Base-by-base conservation (phyloP, 2,113 vertebrate genomes). In the Hiodon alosoides region DNA sequence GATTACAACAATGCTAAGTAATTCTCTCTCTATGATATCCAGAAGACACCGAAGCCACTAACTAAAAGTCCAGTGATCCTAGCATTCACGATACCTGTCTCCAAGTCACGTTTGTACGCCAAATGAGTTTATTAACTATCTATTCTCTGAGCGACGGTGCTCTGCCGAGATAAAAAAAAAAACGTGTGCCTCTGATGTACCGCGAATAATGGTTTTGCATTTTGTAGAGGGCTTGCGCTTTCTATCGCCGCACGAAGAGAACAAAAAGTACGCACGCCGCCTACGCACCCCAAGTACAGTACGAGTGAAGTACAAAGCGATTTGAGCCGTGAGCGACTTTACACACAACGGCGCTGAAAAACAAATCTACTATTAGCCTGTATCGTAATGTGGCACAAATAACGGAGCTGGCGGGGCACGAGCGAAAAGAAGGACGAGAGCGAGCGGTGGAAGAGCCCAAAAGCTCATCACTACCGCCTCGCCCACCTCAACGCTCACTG, bases 391-490 rank as follows among this genome's bases (percentile, higher is more conserved):
- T 31, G 31, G 31, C 31, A 31, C 31, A 31, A 31, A 31, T 31
- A 31, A 31, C 31, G 31, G 31, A 31, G 31, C 31, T 31, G 31
- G 31, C 31, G 31, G 31, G 31, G 31, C 31, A 31, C 31, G 31
- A 31, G 59, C 64, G 50, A 64, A 67, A 47, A 58, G 77, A 70
- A 48, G 46, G 71, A 72, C 55, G 17, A 5, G 66, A 62, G 13
- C 50, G 48, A 48, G 70, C 75, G 66, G 60, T 76, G 67, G 62
- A 47, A 65, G 14, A 7, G 79, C 60, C 17, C 31, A 51, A 57
- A n/a, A 75, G 68, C 79, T 16, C 75, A 80, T 65, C 69, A 78
- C 65, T 7, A 76, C 65, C 61, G 76, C 79, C 77, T 83, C 79
- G 79, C 80, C 76, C 77, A 72, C 78, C 65, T 54, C 77, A 60